Conservation (phyloP, 2,797 vertebrate species). For the Stomatorhinus walkeri region DNA sequence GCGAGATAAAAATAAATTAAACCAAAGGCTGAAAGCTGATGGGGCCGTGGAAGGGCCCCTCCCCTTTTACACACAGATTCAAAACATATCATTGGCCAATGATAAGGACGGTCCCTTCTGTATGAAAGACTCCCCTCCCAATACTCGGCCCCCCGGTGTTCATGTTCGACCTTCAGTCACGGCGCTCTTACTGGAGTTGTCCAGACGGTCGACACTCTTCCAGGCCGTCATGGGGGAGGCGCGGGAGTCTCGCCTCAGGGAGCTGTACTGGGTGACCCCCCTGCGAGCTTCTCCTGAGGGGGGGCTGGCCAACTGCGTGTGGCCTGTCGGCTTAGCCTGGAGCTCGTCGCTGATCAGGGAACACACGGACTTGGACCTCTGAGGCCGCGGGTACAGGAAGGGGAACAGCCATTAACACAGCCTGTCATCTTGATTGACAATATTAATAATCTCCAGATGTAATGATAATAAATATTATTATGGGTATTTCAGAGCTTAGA, state of each 20-base stretch:
- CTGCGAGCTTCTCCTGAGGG: constrained; percentile 11
- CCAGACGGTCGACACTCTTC: constrained; percentile 78
- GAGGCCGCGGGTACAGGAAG: constrained; percentile 23
- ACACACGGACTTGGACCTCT: constrained; percentile 75
- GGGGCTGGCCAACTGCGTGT: constrained; percentile 39
- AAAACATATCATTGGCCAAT: not conserved
- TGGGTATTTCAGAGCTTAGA: not conserved
- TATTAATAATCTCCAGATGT: not conserved
- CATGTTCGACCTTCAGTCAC: not conserved
- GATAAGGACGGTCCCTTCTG: not conserved
- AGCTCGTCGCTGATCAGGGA: constrained; percentile 71
- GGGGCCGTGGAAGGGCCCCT: not conserved
- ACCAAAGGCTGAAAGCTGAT: not conserved
- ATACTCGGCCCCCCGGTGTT: not conserved
- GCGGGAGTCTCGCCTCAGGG: constrained; percentile 64
- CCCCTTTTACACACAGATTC: not conserved
- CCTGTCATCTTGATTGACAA: not conserved
- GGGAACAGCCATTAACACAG: not conserved
- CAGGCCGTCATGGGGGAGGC: constrained; percentile 66
- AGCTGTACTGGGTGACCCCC: constrained; percentile 51
- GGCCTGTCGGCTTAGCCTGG: constrained; percentile 52
- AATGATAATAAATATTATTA: not conserved
- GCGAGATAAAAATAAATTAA: not conserved
- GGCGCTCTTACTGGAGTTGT: constrained; percentile 69
- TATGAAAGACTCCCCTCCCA: not conserved